Percentiles rank a stretch among this genome's conserved stretches.
These are phyloP conservation scores for Lobophora halterata DNA, from an alignment of 2,888 invertebrate genomes.

Conservation along the genomic window DNA sequence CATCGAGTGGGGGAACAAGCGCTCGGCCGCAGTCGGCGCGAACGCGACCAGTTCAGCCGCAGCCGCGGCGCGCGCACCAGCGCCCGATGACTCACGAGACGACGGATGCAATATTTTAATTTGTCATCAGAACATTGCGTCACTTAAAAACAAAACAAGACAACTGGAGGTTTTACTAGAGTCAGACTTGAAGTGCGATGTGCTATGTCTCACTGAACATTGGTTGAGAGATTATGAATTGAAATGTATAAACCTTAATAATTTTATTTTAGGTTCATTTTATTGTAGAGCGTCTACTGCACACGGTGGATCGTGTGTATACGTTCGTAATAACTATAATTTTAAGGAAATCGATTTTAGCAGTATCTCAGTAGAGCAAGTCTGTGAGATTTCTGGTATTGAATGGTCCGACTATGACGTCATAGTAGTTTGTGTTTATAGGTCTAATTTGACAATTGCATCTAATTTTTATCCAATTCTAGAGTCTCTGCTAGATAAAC, in stretches of 20 bases:
- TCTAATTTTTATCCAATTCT: neutral
- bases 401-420: conserved; percentile 1
- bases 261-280: neutral
- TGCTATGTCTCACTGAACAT: conserved; percentile 8
- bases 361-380: neutral
- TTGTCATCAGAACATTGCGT: conserved; percentile 6
- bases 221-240: conserved; percentile 3
- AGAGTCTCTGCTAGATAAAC: conserved; percentile 1
- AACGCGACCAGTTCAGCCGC: no score
- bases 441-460: conserved; percentile 4
- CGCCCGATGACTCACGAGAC: no score
- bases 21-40: no score
- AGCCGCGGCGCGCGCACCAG: no score
- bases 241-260: neutral
- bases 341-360: conserved; percentile 1
- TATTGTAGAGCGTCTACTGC: conserved; percentile 1
- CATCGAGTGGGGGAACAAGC: no score
- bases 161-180: conserved; percentile 2
- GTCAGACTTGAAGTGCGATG: conserved; percentile 1
- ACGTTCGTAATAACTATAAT: neutral
- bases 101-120: neutral
- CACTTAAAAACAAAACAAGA: conserved; percentile 6
- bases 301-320: conserved; percentile 8
- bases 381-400: conserved; percentile 1
- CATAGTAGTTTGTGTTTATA: conserved; percentile 3